Evolutionary conservation across 92 coral and sea anemone genomes (phyloP).

Genomic region (Phymanthus crucifer): DNA sequence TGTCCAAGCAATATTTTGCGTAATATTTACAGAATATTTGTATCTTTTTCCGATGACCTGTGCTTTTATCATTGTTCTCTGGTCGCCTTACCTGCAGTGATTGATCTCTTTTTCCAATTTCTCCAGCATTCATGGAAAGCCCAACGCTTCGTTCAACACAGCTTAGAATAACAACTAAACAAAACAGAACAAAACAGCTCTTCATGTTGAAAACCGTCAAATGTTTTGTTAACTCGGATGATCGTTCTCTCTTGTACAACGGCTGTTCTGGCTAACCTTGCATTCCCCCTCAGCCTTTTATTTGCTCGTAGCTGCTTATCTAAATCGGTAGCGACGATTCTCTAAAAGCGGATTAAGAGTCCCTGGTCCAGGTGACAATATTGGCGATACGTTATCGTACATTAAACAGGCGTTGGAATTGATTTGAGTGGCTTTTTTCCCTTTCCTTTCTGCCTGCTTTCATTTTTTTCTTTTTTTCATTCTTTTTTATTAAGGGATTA

Average conservation of each 20-base stretch:
- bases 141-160: background rate
- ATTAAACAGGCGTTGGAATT: background rate
- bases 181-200: background rate
- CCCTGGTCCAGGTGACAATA: background rate
- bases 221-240: background rate
- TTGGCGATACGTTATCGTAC: background rate
- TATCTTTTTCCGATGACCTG: background rate
- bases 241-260: background rate
- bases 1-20: no score
- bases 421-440: background rate
- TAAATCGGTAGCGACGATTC: background rate
- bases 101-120: background rate
- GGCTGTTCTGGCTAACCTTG: background rate
- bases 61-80: background rate
- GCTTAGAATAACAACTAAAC: conserved; percentile 16
- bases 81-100: background rate
- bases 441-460: background rate
- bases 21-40: background rate
- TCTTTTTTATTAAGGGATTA: no score
- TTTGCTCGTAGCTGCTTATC: background rate
- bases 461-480: background rate
- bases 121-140: conserved; percentile 16
- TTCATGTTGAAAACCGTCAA: background rate
- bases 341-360: conserved; percentile 1
- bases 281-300: background rate